A percentile compares a stretch with the other conserved stretches of the same genome.
Conservation (phyloP, 1,140 invertebrate genomes). For the Sinella curviseta region DNA sequence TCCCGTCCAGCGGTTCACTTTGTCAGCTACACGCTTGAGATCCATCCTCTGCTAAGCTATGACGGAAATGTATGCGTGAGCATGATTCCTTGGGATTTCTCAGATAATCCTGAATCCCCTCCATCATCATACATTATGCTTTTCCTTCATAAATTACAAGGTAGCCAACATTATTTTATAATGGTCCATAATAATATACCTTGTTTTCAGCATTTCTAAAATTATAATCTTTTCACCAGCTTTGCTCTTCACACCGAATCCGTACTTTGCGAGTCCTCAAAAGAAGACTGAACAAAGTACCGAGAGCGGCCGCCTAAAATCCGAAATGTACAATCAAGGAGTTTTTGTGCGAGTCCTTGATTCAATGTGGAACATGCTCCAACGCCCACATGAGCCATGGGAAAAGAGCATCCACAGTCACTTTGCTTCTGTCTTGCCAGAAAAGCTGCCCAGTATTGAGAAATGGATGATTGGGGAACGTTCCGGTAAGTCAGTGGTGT, state of each 20-base stretch:
- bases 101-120: not conserved
- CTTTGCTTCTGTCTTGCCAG: conserved; percentile 20
- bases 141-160: conserved; percentile 21
- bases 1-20: conserved; percentile 86
- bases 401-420: conserved; percentile 3
- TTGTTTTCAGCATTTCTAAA: not conserved
- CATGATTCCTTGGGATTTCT: conserved; percentile 56
- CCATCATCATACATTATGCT: conserved; percentile 22
- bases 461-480: not conserved
- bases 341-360: conserved; percentile 27
- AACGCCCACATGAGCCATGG: conserved; percentile 30
- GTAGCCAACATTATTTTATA: not conserved
- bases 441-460: conserved; percentile 17
- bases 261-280: not conserved
- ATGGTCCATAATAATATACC: not conserved
- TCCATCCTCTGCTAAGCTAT: conserved; percentile 93
- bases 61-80: conserved; percentile 92
- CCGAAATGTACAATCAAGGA: conserved; percentile 30
- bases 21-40: conserved; percentile 82
- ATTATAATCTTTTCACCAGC: conserved; percentile 15
- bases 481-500: not conserved
- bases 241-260: conserved; percentile 2
- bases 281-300: not conserved
- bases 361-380: conserved; percentile 34
- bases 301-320: not conserved